phyloP scores from a whole-genome alignment of 2,113 vertebrate genomes.

The Meles meles region DNA sequence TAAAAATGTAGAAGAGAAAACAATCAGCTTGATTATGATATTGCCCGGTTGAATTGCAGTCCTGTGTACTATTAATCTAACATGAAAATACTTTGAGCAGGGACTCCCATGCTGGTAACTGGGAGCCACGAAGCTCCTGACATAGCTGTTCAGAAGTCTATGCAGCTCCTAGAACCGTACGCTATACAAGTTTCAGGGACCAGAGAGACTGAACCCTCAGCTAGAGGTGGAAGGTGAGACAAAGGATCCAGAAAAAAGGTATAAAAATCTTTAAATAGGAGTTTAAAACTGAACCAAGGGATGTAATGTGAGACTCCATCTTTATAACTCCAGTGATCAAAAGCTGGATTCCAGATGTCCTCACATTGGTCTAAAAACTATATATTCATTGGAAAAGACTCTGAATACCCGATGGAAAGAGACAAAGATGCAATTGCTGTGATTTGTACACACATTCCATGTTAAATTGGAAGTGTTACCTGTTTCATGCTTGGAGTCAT shows the following conservation, averaged over 20 bases:
- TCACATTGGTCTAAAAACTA: background rate
- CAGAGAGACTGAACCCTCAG: background rate
- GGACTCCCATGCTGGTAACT: background rate
- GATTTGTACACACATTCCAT: background rate
- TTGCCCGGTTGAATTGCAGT: background rate
- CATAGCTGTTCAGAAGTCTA: background rate
- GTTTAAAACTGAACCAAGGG: background rate
- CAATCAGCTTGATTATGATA: background rate
- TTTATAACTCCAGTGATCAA: background rate
- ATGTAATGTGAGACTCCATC: background rate
- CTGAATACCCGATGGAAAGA: background rate
- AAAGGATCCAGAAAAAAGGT: background rate
- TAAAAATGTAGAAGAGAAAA: background rate
- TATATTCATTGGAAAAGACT: background rate
- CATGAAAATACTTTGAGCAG: background rate
- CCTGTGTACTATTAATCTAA: background rate
- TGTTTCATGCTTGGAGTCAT: background rate
- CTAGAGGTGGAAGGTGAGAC: background rate
- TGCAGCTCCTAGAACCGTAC: background rate
- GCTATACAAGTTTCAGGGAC: background rate
- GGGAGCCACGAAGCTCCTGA: background rate
- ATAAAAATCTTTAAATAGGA: background rate
- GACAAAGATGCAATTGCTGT: background rate
- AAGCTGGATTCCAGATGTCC: background rate
- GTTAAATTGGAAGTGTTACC: background rate